Evolutionary conservation across 2,888 invertebrate species (phyloP).

Genomic region (Polia nebulosa): DNA sequence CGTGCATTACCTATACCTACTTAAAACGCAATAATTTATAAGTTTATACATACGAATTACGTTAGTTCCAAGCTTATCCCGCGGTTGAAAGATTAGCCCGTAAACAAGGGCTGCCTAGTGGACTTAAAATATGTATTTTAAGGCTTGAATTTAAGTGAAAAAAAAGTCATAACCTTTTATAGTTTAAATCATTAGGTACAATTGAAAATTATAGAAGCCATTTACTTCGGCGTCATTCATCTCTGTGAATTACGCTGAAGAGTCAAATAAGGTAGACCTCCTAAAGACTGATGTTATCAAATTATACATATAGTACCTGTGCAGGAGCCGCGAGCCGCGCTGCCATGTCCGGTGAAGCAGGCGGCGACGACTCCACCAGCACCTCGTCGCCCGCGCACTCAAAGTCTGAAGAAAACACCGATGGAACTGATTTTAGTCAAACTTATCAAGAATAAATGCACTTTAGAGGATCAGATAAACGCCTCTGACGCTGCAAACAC

Average conservation of each 20-base stretch:
- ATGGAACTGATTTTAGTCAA: constrained; percentile 32
- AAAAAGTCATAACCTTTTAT: too few species aligned
- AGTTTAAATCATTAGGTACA: too few species aligned
- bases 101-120: neutral
- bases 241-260: too few species aligned
- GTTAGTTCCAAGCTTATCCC: neutral
- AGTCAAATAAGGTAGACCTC: too few species aligned
- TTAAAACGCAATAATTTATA: neutral
- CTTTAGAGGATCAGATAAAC: too few species aligned
- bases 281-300: too few species aligned
- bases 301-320: too few species aligned
- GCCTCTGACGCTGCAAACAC: too few species aligned
- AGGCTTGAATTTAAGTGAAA: neutral
- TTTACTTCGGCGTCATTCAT: neutral
- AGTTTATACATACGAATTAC: neutral
- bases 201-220: neutral
- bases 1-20: neutral
- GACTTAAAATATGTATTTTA: constrained; percentile 1
- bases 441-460: neutral
- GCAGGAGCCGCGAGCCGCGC: constrained; percentile 86
- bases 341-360: constrained; percentile 87
- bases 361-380: constrained; percentile 89
- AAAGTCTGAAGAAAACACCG: constrained; percentile 82
- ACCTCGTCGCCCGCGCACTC: constrained; percentile 90
- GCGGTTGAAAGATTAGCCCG: neutral